Evolutionary conservation across 37 sponge, comb jelly and placozoan genomes (phyloP), one percentile per base, ranked within the genome.

Genomic region (Axinella damicornis): DNA sequence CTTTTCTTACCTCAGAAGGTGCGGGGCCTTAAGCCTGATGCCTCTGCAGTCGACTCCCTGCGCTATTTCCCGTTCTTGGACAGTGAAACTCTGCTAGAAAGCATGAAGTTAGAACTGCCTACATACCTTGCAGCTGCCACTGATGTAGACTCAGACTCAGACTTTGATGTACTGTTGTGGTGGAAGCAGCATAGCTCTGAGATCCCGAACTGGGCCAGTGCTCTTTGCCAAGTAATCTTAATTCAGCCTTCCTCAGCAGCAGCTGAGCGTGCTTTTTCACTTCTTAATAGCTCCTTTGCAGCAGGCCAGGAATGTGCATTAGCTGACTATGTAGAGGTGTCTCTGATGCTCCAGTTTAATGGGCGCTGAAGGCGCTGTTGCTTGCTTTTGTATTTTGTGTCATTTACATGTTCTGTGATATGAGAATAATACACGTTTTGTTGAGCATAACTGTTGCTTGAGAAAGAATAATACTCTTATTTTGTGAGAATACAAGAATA

Each of bases 301-400:
- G 4, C 4, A 2, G 34, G 58, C 5, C 78, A 77, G 30, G 63
- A 77, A 11, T 30, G 28, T n/a, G 35, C 61, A 32, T 21, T 77
- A 37, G 9, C 57, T 6, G 78, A 77, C 63, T 77, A 77, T 60
- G 17, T 77, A 19, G 78, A 77, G 63, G 12, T 37, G 14, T 77
- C 78, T 19, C 60, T 77, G 5, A 77, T 77, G 78, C 63, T 77
- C 4, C 78, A 77, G 64, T 77, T 28, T 60, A 77, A 77, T 35
- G 25, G 55, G 2, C 74, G 55, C 37, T 73, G 37, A 73, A n/a
- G n/a, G n/a, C n/a, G n/a, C n/a, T n/a, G n/a, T n/a, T n/a, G n/a
- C n/a, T n/a, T n/a, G n/a, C n/a, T n/a, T n/a, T n/a, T n/a, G n/a
- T n/a, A n/a, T n/a, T n/a, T n/a, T n/a, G n/a, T n/a, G n/a, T n/a